Evolutionary conservation across 2,113 vertebrate genomes (phyloP), one percentile per base, ranked within the genome.

Genomic region (Tenebrosternarchus preto): DNA sequence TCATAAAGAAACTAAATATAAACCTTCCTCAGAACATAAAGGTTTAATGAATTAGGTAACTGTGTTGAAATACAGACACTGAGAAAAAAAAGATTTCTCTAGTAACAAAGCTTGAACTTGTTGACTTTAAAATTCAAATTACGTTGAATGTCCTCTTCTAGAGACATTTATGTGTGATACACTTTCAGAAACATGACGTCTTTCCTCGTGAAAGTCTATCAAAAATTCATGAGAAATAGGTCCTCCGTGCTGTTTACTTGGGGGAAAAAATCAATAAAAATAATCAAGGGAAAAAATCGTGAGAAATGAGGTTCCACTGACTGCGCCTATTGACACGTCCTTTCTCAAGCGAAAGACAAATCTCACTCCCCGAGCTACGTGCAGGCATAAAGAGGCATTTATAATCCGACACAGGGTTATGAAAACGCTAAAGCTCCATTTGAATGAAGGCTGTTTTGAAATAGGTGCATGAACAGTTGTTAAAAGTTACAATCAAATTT

Each of bases 161-260:
- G 33, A 36, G 33, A 2, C 94, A 96, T 95, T 84, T 94, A 95
- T 91, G 94, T 95, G 89, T 93, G 88, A 84, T 94, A 94, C 88
- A 95, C 94, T 91, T 95, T 96, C 89, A 95, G 90, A 91, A 95
- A 91, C 94, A 94, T 93, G 92, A 76, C 80, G 72, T 83, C 83
- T 57, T 74, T 81, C 72, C 70, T 70, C 46, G n/a, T 70, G 33
- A 81, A 70, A 22, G 25, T 61, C 57, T 55, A 55, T 76, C 74
- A 46, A 74, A 76, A 60, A 67, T 74, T 84, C 55, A 31, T 81
- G 79, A 83, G 71, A 72, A 81, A 81, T 66, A 61, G 53, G 25
- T 63, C 56, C 56, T 72, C 31, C 29, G 72, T 66, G 68, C 27
- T 77, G 78, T 80, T 80, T 80, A 59, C 70, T 9, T 43, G 31